Base-by-base conservation (phyloP, 35 echinoderm and acorn worm genomes). In the Strongylocentrotus purpuratus region DNA sequence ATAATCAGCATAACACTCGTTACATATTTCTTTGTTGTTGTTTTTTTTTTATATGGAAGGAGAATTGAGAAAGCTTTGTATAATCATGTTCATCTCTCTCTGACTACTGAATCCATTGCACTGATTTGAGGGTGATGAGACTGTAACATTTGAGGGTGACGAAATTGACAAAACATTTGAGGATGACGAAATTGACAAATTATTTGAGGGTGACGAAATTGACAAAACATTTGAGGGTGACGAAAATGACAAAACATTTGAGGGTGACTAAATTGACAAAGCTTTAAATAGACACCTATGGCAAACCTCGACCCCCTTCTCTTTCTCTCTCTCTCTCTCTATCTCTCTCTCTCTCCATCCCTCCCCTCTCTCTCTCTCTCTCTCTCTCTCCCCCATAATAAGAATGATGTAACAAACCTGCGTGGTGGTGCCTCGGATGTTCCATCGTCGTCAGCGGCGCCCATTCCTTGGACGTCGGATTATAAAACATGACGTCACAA, bases 371-470 rank as follows among this genome's bases (percentile, higher is more conserved):
- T 71, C 3, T 28, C 61, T 71, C 20, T 28, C 2, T 7, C 22
- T 28, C 20, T 71, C 61, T 71, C 20, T 71, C 25, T 78, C 65
- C 7, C 65, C 20, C 65, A 4, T 86, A 4, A 25, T 28, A 78
- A 55, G 12, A 86, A 33, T 92, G 10, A 96, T 15, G 7, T 17
- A 47, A 95, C 97, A 48, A 90, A 97, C 98, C 98, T 86, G 98
- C 96, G 92, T 99, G 97, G 45, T 98, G 97, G 70, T 99, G 98
- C 88, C 96, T 96, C 2, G 98, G 96, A n/a, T 97, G 96, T 31
- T 91, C 91, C 97, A 99, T 97, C 61, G 95, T 94, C 14, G 97
- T 93, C 71, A 99, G 92, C 28, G 61, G 4, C 45, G 70, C 95
- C 98, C 98, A 98, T 35, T 95, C 48, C 17, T 95, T 94, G 2